phyloP scores from a whole-genome alignment of 2,113 vertebrate genomes.

The Dasyprocta punctata region DNA sequence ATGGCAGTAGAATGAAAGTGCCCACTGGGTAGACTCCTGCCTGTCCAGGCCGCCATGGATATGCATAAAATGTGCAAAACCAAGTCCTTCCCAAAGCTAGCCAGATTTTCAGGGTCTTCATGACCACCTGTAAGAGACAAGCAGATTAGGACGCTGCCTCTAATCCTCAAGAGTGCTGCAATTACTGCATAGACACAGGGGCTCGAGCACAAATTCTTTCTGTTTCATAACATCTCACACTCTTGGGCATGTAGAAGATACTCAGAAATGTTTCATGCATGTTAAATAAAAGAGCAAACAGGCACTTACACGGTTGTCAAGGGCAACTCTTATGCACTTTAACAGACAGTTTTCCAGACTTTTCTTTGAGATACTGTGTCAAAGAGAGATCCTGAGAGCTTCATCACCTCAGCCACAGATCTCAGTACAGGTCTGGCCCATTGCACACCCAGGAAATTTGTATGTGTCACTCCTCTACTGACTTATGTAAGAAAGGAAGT shows the following conservation, averaged over 20 bases:
- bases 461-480: background rate
- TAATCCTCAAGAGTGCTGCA: background rate
- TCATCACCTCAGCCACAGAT: background rate
- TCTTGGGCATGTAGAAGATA: background rate
- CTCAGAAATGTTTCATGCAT: background rate
- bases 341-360: background rate
- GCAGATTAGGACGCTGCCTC: background rate
- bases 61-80: background rate
- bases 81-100: background rate
- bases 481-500: background rate
- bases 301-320: background rate
- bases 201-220: background rate
- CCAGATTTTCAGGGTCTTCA: background rate
- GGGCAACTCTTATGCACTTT: background rate
- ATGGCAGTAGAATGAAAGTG: background rate
- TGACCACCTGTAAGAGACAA: background rate
- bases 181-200: background rate
- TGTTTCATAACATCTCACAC: background rate
- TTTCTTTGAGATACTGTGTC: background rate
- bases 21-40: background rate
- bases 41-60: background rate
- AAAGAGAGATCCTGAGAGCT: background rate
- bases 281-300: constrained; percentile 1
- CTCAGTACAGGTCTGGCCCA: background rate
- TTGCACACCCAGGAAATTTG: background rate